Base-by-base conservation (phyloP, 1,140 invertebrate genomes). In the Papilio machaon region DNA sequence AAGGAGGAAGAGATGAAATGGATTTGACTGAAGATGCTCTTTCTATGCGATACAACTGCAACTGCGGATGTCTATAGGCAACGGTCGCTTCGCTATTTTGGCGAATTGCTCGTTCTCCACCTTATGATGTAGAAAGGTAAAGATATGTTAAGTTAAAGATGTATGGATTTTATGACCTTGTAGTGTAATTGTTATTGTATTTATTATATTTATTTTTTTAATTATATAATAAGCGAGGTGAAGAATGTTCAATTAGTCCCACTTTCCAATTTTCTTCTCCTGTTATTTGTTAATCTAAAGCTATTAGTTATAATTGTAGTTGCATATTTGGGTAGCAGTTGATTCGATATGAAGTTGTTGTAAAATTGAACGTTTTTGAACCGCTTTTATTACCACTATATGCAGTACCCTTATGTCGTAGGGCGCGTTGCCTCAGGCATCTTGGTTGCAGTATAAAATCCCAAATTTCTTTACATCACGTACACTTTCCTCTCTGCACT, bases 391-490 rank as follows among this genome's bases (percentile, higher is more conserved):
- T 49, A 47, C 10, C 46, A 75, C 43, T 47, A 47, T 75, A 11
- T 43, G n/a, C 46, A 19, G 60, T 70, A 76, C 23, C 19, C 19
- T 47, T 7, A 47, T 30, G 74, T 76, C 74, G 11, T 10, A 76
- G 74, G 46, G 74, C 17, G 74, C 46, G 19, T 76, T 8, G 74
- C 74, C 74, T 76, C 46, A 76, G 74, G 74, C 74, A 76, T 49
- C 47, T 78, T 64, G 17, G 49, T 73, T 35, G n/a, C 64, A 60
- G 83, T 85, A 86, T 86, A 86, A 81, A 86, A 85, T 60, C 47
- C 73, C 73, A 82, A 30, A 75, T 38, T 46, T 49, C 76, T 54
- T 81, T 80, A 35, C 49, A 23, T 64, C 79, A 75, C 17, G 77
- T 54, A 86, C 82, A 79, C 84, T 78, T 81, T 38, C 15, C 70